Evolutionary conservation across 2,797 vertebrate genomes (phyloP).

Genomic region (Vireo griseus): DNA sequence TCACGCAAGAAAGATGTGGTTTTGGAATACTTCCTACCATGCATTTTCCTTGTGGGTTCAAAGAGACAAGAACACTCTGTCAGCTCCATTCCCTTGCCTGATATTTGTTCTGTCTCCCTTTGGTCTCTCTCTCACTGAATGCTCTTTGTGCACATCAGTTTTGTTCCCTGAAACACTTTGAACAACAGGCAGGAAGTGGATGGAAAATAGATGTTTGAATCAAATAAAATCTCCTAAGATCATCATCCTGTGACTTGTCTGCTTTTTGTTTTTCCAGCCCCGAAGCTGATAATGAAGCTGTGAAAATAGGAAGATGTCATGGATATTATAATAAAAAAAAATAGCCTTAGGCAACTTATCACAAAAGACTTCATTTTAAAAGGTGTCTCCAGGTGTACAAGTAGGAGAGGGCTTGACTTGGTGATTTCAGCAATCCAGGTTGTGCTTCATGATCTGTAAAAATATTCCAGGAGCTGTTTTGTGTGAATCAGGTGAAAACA

Average conservation of each 20-base stretch:
- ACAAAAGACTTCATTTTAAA: background rate
- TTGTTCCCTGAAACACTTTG: background rate
- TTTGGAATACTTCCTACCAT: slow-evolving; percentile 26
- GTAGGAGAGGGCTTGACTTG: background rate
- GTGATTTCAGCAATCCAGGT: background rate
- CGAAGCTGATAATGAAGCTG: background rate
- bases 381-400: background rate
- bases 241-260: background rate
- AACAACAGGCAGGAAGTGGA: slow-evolving; percentile 10
- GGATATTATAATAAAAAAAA: background rate
- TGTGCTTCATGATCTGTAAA: background rate
- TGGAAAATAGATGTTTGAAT: background rate
- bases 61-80: background rate
- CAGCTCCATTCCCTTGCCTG: background rate
- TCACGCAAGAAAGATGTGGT: background rate
- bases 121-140: background rate
- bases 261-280: background rate
- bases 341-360: background rate
- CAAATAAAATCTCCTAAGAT: slow-evolving; percentile 23
- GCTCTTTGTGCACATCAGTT: slow-evolving; percentile 21
- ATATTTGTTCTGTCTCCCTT: background rate
- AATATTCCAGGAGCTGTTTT: background rate
- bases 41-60: background rate
- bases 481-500: background rate
- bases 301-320: background rate